phyloP scores from a whole-genome alignment of 2,113 vertebrate species.

The Charina bottae region DNA sequence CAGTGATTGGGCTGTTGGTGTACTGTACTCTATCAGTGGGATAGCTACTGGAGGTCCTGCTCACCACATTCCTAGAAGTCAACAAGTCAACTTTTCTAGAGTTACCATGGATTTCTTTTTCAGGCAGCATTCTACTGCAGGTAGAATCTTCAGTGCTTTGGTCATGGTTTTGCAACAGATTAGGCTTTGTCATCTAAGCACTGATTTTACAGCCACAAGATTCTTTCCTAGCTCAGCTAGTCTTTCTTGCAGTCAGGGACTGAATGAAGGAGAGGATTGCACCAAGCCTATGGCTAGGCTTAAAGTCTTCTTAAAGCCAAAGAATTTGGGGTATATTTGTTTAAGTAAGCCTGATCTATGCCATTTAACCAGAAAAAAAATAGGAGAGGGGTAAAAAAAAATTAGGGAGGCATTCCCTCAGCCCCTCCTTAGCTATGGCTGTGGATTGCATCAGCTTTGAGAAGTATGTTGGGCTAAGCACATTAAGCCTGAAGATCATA shows the following conservation, averaged over 20 bases:
- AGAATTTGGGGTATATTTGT: too few species aligned
- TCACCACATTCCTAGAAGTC: too few species aligned
- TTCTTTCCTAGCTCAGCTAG: not conserved
- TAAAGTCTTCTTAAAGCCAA: too few species aligned
- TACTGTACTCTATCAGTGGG: too few species aligned
- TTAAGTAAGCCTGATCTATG: too few species aligned
- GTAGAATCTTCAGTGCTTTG: not conserved
- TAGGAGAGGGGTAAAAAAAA: too few species aligned
- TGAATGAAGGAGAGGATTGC: not conserved
- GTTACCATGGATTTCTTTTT: not conserved
- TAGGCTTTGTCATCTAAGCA: too few species aligned
- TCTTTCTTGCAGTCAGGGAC: not conserved
- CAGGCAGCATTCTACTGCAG: not conserved
- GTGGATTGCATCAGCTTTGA: too few species aligned
- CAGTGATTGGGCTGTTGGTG: not conserved
- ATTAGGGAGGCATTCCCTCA: too few species aligned
- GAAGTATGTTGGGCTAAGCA: not conserved
- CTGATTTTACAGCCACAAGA: not conserved
- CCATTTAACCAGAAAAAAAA: too few species aligned
- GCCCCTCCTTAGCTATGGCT: too few species aligned
- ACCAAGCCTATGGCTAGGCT: not conserved
- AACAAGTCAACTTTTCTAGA: not conserved
- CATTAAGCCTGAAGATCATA: not conserved
- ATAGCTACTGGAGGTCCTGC: too few species aligned
- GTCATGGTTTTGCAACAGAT: not conserved